Evolutionary conservation across 2,888 invertebrate species (phyloP).

Genomic region (Uropetala carovei): DNA sequence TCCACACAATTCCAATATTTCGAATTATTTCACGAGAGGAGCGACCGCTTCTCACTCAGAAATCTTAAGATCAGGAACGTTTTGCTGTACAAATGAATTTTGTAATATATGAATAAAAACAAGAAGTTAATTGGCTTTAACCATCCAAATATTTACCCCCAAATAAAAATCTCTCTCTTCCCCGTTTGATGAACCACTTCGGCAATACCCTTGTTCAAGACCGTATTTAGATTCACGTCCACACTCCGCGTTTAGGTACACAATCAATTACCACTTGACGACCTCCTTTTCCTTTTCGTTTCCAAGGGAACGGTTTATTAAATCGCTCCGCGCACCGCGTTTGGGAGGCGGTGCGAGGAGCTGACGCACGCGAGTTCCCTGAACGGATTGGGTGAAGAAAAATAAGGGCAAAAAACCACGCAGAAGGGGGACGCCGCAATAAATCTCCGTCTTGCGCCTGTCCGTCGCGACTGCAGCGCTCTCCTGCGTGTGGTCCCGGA

Average conservation of each 20-base stretch:
- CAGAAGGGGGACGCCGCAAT: constrained; percentile 32
- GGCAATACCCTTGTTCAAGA: neutral
- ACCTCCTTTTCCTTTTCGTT: constrained; percentile 32
- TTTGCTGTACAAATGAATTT: too few relatives aligned
- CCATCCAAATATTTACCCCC: neutral
- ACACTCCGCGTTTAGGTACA: too few relatives aligned
- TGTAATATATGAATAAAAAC: too few relatives aligned
- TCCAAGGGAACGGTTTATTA: constrained; percentile 9
- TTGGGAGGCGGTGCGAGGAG: neutral
- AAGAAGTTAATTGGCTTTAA: too few relatives aligned
- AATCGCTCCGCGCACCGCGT: neutral
- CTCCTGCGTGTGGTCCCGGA: constrained; percentile 59
- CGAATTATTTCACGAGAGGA: too few relatives aligned
- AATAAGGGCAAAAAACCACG: constrained; percentile 55
- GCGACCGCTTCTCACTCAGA: too few relatives aligned
- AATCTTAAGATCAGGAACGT: too few relatives aligned
- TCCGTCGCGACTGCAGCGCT: constrained; percentile 34
- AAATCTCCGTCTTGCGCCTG: constrained; percentile 32
- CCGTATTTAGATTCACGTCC: neutral
- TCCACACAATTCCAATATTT: too few relatives aligned
- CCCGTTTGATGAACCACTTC: neutral
- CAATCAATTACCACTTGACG: constrained; percentile 27
- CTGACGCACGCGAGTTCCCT: neutral
- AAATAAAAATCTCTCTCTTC: neutral
- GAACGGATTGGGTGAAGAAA: constrained; percentile 47